A percentile compares a stretch with the other conserved stretches of the same genome.
These are phyloP conservation scores for Pseudomyrmex sp. DNA, from an alignment of 1,140 invertebrate species.

Conservation along the genomic window DNA sequence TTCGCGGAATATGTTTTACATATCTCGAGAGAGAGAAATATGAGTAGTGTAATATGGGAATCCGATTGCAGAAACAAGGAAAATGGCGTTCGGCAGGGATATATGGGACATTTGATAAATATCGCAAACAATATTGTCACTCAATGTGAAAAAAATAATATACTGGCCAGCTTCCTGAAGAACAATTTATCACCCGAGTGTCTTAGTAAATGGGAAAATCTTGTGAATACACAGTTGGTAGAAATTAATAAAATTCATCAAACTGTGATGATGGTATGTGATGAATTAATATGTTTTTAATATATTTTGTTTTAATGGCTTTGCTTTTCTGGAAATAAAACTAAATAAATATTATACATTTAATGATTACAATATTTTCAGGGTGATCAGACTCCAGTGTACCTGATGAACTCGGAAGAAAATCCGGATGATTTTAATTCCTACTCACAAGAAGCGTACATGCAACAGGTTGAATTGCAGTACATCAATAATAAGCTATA, in stretches of 20 bases:
- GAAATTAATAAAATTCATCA: slow-evolving; percentile 88
- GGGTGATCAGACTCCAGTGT: slow-evolving; percentile 73
- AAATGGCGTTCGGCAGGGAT: slow-evolving; percentile 87
- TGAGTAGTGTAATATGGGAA: neutral
- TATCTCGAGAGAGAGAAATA: neutral
- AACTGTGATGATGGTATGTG: slow-evolving; percentile 85
- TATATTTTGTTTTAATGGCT: slow-evolving; percentile 15
- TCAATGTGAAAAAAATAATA: slow-evolving; percentile 81
- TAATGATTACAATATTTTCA: slow-evolving; percentile 61
- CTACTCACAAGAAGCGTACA: slow-evolving; percentile 86
- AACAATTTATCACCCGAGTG: slow-evolving; percentile 86
- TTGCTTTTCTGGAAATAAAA: neutral
- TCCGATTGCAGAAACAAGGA: slow-evolving; percentile 80
- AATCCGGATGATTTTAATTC: slow-evolving; percentile 86
- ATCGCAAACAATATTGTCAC: slow-evolving; percentile 89
- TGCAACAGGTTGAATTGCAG: slow-evolving; percentile 85
- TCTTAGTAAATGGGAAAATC: slow-evolving; percentile 87
- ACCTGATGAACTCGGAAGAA: slow-evolving; percentile 85
- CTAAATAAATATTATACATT: slow-evolving; percentile 2
- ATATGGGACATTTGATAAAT: slow-evolving; percentile 92
- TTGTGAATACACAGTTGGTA: slow-evolving; percentile 86
- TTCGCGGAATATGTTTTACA: slow-evolving; percentile 13
- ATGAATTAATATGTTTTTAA: slow-evolving; percentile 31
- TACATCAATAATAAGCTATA: slow-evolving; percentile 23
- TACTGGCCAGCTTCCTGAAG: slow-evolving; percentile 84